Percentiles rank a stretch among this genome's conserved stretches.
phyloP scores from a whole-genome alignment of 2,888 invertebrate genomes.

The Disparrhopalites patrizii region DNA sequence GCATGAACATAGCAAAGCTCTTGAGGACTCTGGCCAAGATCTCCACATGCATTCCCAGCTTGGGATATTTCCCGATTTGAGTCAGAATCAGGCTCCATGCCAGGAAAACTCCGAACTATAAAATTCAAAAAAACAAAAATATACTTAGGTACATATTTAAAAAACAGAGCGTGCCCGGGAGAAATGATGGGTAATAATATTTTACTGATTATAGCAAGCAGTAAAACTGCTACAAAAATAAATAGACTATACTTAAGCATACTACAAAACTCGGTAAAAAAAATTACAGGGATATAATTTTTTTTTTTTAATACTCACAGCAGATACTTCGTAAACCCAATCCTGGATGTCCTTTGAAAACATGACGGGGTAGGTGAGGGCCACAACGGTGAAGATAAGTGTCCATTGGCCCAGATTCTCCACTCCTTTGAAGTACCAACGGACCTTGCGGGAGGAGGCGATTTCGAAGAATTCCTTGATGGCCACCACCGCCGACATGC shows the following conservation, averaged over 20 bases:
- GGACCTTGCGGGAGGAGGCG: constrained; percentile 8
- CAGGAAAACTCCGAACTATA: constrained; percentile 12
- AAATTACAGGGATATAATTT: background rate
- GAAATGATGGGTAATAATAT: too few relatives aligned
- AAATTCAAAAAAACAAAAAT: background rate
- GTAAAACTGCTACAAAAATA: too few relatives aligned
- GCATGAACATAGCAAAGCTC: constrained; percentile 17
- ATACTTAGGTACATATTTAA: too few relatives aligned
- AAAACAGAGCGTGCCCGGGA: too few relatives aligned
- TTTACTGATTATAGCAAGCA: too few relatives aligned
- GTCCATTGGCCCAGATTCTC: constrained; percentile 27
- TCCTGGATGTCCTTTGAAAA: background rate
- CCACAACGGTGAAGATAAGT: constrained; percentile 9
- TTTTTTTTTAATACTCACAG: constrained; percentile 9
- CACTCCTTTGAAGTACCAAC: constrained; percentile 12
- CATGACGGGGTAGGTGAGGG: background rate
- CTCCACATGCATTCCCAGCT: constrained; percentile 14
- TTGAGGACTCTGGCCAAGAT: constrained; percentile 12
- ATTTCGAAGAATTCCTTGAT: constrained; percentile 23
- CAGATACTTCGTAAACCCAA: constrained; percentile 26
- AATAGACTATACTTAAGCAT: too few relatives aligned
- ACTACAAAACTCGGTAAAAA: background rate
- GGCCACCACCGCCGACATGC: constrained; percentile 1
- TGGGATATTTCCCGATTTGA: constrained; percentile 16
- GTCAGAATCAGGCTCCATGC: constrained; percentile 13